Percentiles rank a stretch among this genome's conserved stretches.
These are phyloP conservation scores for Biston stratarius DNA, from an alignment of 2,888 invertebrate species.

Conservation along the genomic window DNA sequence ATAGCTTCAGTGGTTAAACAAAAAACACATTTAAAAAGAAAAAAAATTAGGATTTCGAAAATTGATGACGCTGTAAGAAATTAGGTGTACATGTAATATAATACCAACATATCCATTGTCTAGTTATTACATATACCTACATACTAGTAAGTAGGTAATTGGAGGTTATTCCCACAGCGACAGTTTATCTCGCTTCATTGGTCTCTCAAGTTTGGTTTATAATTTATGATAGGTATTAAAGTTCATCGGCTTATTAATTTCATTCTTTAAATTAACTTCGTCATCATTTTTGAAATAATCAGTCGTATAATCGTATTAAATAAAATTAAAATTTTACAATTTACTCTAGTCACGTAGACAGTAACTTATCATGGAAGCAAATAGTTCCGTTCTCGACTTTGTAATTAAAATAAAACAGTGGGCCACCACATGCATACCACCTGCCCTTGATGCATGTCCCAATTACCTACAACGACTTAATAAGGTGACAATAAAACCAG, in stretches of 20 bases:
- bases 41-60: neutral
- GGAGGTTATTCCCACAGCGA: neutral
- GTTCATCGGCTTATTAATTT: no score
- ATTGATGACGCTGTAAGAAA: neutral
- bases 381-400: slow-evolving; percentile 41
- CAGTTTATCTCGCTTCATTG: neutral
- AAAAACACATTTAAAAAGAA: slow-evolving; percentile 22
- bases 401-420: slow-evolving; percentile 32
- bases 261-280: no score
- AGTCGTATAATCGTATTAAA: neutral
- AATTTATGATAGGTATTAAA: no score
- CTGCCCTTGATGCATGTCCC: slow-evolving; percentile 48
- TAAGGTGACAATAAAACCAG: slow-evolving; percentile 34
- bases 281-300: neutral
- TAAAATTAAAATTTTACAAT: slow-evolving; percentile 17
- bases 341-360: slow-evolving; percentile 37
- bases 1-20: slow-evolving; percentile 14
- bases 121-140: no score
- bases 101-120: no score
- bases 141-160: neutral
- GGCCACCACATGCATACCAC: slow-evolving; percentile 44
- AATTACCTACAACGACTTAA: slow-evolving; percentile 46
- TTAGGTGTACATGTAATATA: no score
- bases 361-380: slow-evolving; percentile 20
- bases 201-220: neutral